Conservation (phyloP, 2,888 invertebrate species). For the Ophion ellenae region DNA sequence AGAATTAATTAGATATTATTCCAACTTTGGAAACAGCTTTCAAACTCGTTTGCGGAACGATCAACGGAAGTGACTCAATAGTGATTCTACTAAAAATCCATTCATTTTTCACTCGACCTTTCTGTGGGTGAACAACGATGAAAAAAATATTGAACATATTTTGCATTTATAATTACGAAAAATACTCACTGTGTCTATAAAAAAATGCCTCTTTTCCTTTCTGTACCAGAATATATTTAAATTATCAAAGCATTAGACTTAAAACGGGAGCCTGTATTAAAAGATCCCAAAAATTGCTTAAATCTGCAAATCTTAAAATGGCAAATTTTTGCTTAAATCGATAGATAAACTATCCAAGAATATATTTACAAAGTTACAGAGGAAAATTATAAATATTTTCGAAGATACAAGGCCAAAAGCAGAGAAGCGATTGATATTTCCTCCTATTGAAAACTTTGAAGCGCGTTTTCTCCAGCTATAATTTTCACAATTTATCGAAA, state of each 20-base stretch:
- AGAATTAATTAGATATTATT: conserved; percentile 69
- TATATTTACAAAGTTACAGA: too few species aligned
- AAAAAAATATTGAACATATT: conserved; percentile 22
- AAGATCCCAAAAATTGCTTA: too few species aligned
- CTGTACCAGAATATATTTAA: not conserved
- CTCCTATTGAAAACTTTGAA: too few species aligned
- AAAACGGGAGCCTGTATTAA: too few species aligned
- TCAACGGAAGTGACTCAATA: conserved; percentile 29
- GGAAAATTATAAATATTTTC: too few species aligned
- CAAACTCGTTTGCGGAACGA: conserved; percentile 52
- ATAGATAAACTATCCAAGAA: too few species aligned
- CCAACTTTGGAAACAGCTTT: conserved; percentile 70
- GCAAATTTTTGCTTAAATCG: too few species aligned
- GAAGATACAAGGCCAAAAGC: too few species aligned
- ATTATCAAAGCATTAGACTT: not conserved
- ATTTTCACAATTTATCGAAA: too few species aligned
- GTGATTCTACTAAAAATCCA: conserved; percentile 20
- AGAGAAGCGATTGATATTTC: too few species aligned
- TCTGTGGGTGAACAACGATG: conserved; percentile 4
- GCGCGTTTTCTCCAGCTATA: too few species aligned
- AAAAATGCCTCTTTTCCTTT: not conserved
- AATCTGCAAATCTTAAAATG: too few species aligned
- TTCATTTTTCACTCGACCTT: not conserved
- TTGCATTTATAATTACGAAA: not conserved
- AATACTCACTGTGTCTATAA: not conserved